These are phyloP conservation scores for Aphelenchoides bicaudatus DNA, from an alignment of 2,888 invertebrate genomes.

Conservation along the genomic window DNA sequence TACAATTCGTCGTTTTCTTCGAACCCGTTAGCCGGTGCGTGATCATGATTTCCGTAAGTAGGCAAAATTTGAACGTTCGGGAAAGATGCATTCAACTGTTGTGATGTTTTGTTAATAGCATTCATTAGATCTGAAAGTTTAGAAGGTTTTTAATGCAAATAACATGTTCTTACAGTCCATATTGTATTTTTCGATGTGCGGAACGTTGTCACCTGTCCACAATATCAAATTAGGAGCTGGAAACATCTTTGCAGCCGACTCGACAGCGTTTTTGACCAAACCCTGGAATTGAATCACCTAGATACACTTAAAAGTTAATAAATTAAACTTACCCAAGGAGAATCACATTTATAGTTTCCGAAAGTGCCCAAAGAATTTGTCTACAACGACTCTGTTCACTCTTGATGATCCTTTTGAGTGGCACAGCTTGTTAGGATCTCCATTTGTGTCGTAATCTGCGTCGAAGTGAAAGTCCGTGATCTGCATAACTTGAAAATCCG, in stretches of 20 bases:
- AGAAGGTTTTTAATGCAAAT: constrained; percentile 1
- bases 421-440: constrained; percentile 35
- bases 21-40: constrained; percentile 49
- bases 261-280: constrained; percentile 44
- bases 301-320: background rate
- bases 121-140: constrained; percentile 38
- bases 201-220: constrained; percentile 59
- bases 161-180: constrained; percentile 38
- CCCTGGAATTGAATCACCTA: no score
- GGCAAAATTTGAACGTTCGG: constrained; percentile 42
- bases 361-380: constrained; percentile 38
- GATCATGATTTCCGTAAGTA: constrained; percentile 57
- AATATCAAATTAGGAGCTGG: constrained; percentile 49
- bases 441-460: constrained; percentile 43
- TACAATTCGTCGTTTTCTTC: constrained; percentile 36
- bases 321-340: constrained; percentile 40
- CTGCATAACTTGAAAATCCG: constrained; percentile 38
- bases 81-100: constrained; percentile 30
- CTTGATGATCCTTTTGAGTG: constrained; percentile 24
- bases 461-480: constrained; percentile 56
- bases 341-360: constrained; percentile 58
- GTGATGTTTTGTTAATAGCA: constrained; percentile 31
- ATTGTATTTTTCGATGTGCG: constrained; percentile 50
- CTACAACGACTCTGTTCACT: constrained; percentile 8
- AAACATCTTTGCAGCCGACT: constrained; percentile 37